These are phyloP conservation scores for Manis crassicaudata DNA, from an alignment of 2,797 vertebrate genomes.

Conservation along the genomic window DNA sequence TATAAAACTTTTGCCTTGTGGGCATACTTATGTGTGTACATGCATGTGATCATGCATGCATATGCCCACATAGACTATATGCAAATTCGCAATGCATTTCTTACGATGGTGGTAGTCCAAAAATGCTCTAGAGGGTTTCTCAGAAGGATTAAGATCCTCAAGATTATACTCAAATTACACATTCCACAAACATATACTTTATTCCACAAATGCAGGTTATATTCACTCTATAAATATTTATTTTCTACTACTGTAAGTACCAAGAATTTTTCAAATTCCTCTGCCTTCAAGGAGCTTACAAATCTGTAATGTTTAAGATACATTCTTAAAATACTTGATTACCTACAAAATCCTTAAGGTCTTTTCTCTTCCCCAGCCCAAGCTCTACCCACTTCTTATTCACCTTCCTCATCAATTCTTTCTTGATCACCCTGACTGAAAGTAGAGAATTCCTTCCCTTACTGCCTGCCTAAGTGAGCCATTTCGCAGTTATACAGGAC, in stretches of 20 bases:
- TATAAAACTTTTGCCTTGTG: background rate
- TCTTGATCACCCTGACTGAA: background rate
- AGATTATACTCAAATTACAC: background rate
- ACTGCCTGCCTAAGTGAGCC: background rate
- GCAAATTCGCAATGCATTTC: background rate
- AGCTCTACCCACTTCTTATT: background rate
- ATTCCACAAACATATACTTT: background rate
- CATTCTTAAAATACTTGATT: background rate
- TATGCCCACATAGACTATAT: background rate
- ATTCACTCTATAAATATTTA: background rate
- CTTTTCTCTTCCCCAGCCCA: background rate
- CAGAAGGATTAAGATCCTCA: background rate
- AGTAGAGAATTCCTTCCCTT: background rate
- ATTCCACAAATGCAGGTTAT: background rate
- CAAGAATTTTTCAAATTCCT: conserved; percentile 8
- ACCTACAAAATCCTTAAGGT: background rate
- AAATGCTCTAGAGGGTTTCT: background rate
- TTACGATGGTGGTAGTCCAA: background rate
- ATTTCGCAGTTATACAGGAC: background rate
- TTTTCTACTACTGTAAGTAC: background rate
- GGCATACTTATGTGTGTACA: background rate
- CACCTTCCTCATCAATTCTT: background rate
- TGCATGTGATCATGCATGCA: background rate
- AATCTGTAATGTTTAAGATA: background rate
- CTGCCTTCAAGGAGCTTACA: background rate